These are phyloP conservation scores for Gyrodactylus salaris DNA, from an alignment of 1,140 invertebrate species.

Conservation along the genomic window DNA sequence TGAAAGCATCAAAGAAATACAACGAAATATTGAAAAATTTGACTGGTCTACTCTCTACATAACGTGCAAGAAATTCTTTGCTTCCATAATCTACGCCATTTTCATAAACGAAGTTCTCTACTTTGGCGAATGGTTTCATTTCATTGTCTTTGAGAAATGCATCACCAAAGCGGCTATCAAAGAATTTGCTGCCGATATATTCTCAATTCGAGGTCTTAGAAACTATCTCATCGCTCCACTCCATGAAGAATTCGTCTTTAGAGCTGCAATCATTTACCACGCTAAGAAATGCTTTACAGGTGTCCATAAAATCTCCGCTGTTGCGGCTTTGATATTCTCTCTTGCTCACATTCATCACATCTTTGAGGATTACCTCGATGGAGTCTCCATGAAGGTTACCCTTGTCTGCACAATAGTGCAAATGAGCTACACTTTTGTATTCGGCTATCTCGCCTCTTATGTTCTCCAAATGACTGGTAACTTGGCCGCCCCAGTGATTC, in stretches of 20 bases:
- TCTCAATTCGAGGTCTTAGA: neutral
- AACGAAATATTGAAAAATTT: neutral
- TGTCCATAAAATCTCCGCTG: neutral
- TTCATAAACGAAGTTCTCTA: neutral
- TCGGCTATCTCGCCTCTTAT: neutral
- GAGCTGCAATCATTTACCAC: neutral
- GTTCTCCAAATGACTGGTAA: neutral
- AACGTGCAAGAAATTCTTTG: neutral
- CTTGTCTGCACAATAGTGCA: neutral
- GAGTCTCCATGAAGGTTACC: neutral
- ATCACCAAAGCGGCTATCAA: neutral
- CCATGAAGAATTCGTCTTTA: neutral
- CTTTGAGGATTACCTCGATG: neutral
- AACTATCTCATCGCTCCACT: neutral
- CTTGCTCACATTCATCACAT: neutral
- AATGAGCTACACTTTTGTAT: neutral
- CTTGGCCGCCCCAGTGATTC: neutral
- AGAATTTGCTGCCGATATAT: neutral
- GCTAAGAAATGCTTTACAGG: neutral
- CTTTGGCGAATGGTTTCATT: neutral
- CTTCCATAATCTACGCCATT: neutral
- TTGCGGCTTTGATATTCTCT: neutral
- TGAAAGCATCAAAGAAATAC: neutral
- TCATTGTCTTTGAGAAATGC: neutral
- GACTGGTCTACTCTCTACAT: neutral